Conservation (phyloP, 2,888 invertebrate genomes). For the Resseliella maxima region DNA sequence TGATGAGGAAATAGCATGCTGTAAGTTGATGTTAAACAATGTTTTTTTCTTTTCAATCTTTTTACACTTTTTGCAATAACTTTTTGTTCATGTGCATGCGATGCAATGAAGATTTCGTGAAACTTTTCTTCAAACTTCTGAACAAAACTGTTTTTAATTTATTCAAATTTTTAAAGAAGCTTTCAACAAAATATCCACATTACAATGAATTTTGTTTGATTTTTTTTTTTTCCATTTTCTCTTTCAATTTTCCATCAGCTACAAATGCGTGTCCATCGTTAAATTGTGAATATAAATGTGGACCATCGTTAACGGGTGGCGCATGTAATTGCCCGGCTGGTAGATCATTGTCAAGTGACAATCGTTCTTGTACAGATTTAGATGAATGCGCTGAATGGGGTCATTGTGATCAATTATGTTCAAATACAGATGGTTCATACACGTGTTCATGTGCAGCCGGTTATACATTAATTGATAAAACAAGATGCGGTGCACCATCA, state of each 20-base stretch:
- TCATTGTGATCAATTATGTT: conserved; percentile 94
- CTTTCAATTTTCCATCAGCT: conserved; percentile 73
- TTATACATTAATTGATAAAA: conserved; percentile 74
- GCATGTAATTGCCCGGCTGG: conserved; percentile 91
- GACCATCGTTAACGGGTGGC: conserved; percentile 89
- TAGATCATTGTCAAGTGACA: conserved; percentile 82
- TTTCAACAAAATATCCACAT: too few species aligned
- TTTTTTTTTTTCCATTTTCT: conserved; percentile 57
- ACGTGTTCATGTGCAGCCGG: conserved; percentile 85
- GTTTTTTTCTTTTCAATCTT: conserved; percentile 31
- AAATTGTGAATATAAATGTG: conserved; percentile 91
- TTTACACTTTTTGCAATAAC: neutral
- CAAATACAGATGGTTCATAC: conserved; percentile 87
- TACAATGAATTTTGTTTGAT: neutral
- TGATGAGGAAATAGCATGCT: conserved; percentile 89
- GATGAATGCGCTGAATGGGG: conserved; percentile 95
- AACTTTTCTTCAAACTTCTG: too few species aligned
- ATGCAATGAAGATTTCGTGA: too few species aligned
- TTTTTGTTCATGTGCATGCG: neutral
- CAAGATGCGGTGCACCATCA: conserved; percentile 75
- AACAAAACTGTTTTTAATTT: too few species aligned
- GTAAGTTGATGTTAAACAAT: conserved; percentile 74
- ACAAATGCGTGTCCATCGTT: conserved; percentile 83
- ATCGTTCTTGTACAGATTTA: conserved; percentile 88
- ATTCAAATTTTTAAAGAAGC: too few species aligned